phyloP scores from a whole-genome alignment of 1,140 invertebrate species.

The Lordiphosa collinella region DNA sequence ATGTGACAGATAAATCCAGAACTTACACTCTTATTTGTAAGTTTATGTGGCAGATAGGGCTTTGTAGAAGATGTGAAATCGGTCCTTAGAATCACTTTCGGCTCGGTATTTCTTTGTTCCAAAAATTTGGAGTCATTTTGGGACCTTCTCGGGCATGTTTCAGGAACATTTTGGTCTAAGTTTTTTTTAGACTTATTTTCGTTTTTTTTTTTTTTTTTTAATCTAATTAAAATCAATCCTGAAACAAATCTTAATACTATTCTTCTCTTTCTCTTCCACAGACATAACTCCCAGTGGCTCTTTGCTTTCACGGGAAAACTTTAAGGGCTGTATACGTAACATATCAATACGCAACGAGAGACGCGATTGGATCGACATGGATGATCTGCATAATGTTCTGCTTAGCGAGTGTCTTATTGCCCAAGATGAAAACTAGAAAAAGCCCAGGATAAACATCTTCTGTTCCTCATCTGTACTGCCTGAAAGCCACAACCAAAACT shows the following conservation, averaged over 20 bases:
- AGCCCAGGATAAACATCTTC: neutral
- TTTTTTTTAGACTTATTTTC: too few relatives aligned
- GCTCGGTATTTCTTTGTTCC: too few relatives aligned
- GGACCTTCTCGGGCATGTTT: too few relatives aligned
- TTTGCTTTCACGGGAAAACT: slow-evolving; percentile 87
- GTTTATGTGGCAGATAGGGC: too few relatives aligned
- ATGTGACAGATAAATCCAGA: too few relatives aligned
- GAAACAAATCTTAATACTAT: neutral
- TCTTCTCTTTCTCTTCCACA: slow-evolving; percentile 70
- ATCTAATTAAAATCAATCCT: too few relatives aligned
- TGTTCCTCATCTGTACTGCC: slow-evolving; percentile 2
- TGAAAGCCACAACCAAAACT: slow-evolving; percentile 64
- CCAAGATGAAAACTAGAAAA: slow-evolving; percentile 52
- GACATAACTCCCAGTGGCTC: slow-evolving; percentile 85
- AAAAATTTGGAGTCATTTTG: too few relatives aligned
- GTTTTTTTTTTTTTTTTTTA: too few relatives aligned
- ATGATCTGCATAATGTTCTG: slow-evolving; percentile 88
- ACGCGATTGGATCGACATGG: slow-evolving; percentile 92
- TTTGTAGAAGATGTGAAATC: too few relatives aligned
- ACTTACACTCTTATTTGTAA: too few relatives aligned
- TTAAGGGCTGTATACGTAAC: slow-evolving; percentile 94
- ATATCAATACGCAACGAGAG: slow-evolving; percentile 85
- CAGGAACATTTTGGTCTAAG: too few relatives aligned
- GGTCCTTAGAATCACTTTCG: too few relatives aligned
- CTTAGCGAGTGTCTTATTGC: slow-evolving; percentile 87